phyloP scores from a whole-genome alignment of 2,113 vertebrate species.

The Platycercus adscitus region DNA sequence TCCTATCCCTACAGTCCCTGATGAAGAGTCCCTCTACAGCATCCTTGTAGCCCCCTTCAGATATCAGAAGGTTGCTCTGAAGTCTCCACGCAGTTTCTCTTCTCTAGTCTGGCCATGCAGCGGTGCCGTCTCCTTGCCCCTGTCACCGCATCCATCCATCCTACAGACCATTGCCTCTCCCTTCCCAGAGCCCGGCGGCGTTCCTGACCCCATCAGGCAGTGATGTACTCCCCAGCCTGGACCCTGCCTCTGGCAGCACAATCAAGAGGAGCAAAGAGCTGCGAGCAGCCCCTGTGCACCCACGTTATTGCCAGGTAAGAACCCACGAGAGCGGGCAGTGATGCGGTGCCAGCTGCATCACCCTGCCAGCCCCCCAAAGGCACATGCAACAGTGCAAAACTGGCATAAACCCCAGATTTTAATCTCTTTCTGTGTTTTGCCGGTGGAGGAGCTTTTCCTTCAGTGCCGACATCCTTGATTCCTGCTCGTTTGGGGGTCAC shows the following conservation, averaged over 20 bases:
- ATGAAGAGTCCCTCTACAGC: not conserved
- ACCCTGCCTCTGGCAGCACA: not conserved
- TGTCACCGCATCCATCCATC: not conserved
- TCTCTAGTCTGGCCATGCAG: not conserved
- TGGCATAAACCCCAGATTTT: not conserved
- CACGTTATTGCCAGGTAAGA: not conserved
- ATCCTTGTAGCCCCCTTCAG: not conserved
- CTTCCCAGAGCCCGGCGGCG: slow-evolving; percentile 36
- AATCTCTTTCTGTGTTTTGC: not conserved
- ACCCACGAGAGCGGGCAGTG: rapidly evolving
- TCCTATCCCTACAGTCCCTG: not conserved
- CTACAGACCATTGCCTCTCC: not conserved
- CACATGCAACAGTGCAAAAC: rapidly evolving
- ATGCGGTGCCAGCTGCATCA: rapidly evolving
- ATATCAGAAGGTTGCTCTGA: not conserved
- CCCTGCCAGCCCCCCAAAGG: not conserved
- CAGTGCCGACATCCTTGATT: rapidly evolving
- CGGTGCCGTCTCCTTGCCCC: not conserved
- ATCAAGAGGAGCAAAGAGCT: not conserved
- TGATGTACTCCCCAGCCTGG: slow-evolving; percentile 23
- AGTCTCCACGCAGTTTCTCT: not conserved
- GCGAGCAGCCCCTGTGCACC: rapidly evolving
- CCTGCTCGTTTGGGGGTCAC: rapidly evolving
- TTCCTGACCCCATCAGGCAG: slow-evolving; percentile 35
- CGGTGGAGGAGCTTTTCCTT: not conserved